Conservation (phyloP, 2,797 vertebrate genomes). For the Spinibarbus caldwelli region DNA sequence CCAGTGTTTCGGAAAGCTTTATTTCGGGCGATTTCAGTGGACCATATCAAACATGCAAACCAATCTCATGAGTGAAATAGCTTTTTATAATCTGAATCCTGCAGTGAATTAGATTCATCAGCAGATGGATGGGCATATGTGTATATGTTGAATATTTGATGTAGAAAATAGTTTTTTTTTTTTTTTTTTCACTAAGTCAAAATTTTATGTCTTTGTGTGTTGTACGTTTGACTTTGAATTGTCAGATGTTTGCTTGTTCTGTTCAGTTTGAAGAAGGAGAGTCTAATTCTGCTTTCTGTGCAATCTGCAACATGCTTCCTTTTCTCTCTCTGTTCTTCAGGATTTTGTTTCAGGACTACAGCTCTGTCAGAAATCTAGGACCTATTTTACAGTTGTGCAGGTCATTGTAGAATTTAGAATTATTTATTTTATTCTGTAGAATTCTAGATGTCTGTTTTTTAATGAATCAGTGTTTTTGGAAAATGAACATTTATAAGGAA, state of each 20-base stretch:
- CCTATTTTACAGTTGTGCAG: conserved; percentile 18
- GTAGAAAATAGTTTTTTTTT: background rate
- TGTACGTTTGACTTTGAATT: conserved; percentile 12
- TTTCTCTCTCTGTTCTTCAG: conserved; percentile 25
- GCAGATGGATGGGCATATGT: background rate
- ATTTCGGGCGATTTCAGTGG: background rate
- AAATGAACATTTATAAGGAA: background rate
- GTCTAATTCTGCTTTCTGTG: conserved; percentile 42
- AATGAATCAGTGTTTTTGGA: background rate
- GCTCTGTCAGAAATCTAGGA: conserved; percentile 25
- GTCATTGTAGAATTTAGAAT: background rate
- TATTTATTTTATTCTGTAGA: background rate
- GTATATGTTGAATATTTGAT: background rate
- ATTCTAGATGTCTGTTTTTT: background rate
- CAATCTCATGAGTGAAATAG: background rate
- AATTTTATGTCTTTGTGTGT: background rate
- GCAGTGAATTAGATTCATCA: conserved; percentile 16
- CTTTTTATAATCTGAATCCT: conserved; percentile 8
- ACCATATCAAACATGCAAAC: conserved; percentile 26
- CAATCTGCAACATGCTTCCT: conserved; percentile 33
- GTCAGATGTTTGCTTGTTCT: background rate
- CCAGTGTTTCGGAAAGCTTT: background rate
- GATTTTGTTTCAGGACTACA: conserved; percentile 26
- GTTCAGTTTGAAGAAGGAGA: conserved; percentile 16
- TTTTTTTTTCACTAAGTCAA: background rate